Percentiles rank a stretch among this genome's conserved stretches.
These are phyloP conservation scores for Chlamydotis undulata DNA, from an alignment of 2,113 vertebrate genomes.

Conservation along the genomic window DNA sequence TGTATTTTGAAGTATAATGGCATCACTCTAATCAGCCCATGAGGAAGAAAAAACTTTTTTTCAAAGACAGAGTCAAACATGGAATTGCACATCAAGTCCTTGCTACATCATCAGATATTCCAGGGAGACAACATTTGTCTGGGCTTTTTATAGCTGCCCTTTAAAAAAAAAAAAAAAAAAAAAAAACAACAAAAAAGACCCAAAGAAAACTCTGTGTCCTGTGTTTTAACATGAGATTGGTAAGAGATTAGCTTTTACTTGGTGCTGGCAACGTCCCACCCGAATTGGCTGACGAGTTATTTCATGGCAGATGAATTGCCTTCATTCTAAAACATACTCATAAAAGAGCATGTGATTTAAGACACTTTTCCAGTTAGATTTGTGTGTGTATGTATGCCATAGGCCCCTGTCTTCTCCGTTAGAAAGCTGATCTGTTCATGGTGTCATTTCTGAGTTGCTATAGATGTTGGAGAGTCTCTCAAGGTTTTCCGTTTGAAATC, in stretches of 20 bases:
- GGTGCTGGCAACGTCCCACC: background rate
- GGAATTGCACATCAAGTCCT: background rate
- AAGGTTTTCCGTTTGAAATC: conserved; percentile 12
- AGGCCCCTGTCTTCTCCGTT: background rate
- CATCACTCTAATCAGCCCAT: background rate
- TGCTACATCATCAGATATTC: conserved; percentile 1
- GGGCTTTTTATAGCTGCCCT: conserved; percentile 5
- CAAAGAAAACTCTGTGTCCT: background rate
- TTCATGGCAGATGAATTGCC: background rate
- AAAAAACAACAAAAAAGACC: background rate
- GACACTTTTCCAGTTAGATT: background rate
- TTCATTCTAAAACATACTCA: background rate
- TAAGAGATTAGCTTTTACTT: background rate
- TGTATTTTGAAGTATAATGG: background rate
- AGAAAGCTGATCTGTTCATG: background rate
- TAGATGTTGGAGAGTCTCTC: background rate
- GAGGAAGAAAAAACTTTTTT: background rate
- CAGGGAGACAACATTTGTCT: background rate
- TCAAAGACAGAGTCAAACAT: background rate
- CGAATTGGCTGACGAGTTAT: background rate
- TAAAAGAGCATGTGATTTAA: background rate
- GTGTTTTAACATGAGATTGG: background rate
- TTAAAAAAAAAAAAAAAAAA: background rate
- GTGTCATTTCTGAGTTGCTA: background rate
- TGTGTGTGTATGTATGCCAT: background rate